Conservation (phyloP, 2,888 invertebrate species). For the Sphecodes monilicornis region DNA sequence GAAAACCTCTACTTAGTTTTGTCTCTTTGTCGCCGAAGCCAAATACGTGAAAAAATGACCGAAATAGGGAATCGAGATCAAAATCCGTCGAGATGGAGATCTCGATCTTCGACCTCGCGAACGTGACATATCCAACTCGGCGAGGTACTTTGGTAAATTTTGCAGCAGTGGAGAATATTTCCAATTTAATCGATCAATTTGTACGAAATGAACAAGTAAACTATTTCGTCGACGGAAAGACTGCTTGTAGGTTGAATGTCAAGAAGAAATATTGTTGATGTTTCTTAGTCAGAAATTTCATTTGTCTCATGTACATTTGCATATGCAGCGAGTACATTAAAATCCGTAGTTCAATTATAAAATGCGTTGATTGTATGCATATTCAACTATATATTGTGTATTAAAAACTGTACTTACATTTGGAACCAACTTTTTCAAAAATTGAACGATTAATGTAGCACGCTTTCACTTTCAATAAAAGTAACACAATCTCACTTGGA, state of each 20-base stretch:
- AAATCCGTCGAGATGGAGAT: slow-evolving; percentile 36
- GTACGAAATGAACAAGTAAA: neutral
- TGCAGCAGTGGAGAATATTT: neutral
- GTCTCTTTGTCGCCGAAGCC: slow-evolving; percentile 62
- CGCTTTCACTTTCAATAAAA: neutral
- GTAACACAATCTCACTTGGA: neutral
- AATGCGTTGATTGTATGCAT: no score
- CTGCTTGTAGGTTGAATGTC: neutral
- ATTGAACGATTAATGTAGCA: neutral
- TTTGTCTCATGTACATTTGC: no score
- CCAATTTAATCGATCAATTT: neutral
- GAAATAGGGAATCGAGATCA: slow-evolving; percentile 58
- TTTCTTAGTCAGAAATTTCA: no score
- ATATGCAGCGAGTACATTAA: no score
- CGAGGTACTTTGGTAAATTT: neutral
- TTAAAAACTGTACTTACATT: neutral
- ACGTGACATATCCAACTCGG: neutral
- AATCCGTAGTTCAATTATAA: no score
- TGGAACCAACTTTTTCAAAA: neutral
- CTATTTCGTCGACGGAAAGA: neutral
- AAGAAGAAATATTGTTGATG: neutral
- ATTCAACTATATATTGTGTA: no score
- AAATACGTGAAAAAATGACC: slow-evolving; percentile 39
- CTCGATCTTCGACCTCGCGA: slow-evolving; percentile 9
- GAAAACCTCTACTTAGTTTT: slow-evolving; percentile 51